Percentiles rank a stretch among this genome's conserved stretches.
Conservation (phyloP, 2,888 invertebrate species). For the Parelbella ahira region DNA sequence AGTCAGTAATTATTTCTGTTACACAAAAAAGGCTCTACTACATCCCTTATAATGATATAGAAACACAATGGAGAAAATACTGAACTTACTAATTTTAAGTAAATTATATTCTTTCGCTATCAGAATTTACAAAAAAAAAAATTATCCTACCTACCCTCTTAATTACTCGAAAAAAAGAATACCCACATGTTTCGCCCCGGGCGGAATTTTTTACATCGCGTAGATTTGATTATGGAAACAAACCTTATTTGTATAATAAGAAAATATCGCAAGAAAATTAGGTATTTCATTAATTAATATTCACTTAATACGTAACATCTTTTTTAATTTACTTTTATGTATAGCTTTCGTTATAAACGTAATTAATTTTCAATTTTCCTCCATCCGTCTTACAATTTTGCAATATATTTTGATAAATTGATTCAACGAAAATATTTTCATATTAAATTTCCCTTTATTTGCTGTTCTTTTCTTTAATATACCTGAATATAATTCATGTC, state of each 20-base stretch:
- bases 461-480: too few species aligned
- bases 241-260: constrained; percentile 18
- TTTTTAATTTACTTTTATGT: constrained; percentile 9
- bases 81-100: not conserved
- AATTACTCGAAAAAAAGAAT: constrained; percentile 10
- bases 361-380: constrained; percentile 23
- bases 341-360: constrained; percentile 16
- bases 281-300: constrained; percentile 16
- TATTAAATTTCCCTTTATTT: too few species aligned
- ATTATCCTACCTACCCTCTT: not conserved
- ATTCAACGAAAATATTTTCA: constrained; percentile 2
- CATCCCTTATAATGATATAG: too few species aligned
- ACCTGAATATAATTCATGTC: too few species aligned
- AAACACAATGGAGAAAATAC: too few species aligned
- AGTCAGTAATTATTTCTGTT: too few species aligned
- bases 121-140: constrained; percentile 1
- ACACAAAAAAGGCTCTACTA: too few species aligned
- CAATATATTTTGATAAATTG: constrained; percentile 1
- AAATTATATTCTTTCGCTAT: constrained; percentile 3
- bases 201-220: constrained; percentile 12
- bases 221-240: constrained; percentile 17
- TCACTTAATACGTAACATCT: constrained; percentile 15
- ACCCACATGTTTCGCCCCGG: constrained; percentile 10
- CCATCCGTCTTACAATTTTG: constrained; percentile 10
- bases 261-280: constrained; percentile 18